Conservation (phyloP, 2,113 vertebrate genomes). For the Melanerpes aurifrons region DNA sequence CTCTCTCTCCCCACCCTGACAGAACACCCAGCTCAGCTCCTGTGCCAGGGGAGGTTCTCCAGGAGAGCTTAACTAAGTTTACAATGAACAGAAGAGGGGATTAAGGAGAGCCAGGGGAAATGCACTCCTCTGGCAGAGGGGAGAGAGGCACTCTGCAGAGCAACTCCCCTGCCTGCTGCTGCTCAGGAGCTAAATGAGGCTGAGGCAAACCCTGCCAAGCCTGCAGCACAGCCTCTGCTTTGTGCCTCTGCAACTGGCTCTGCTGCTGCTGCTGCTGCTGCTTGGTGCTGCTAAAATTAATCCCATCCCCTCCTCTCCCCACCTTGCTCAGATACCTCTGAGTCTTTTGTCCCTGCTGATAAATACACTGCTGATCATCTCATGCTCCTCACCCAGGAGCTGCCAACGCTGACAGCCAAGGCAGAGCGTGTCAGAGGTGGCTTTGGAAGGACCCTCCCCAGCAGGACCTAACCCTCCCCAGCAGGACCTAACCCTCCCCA, state of each 20-base stretch:
- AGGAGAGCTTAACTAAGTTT: conserved; percentile 59
- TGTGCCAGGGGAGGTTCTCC: not conserved
- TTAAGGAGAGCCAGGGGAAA: conserved; percentile 44
- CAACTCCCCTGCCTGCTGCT: conserved; percentile 65
- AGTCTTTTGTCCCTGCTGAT: conserved; percentile 30
- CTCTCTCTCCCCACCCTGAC: not conserved
- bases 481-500: not conserved
- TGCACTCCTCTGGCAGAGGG: not conserved
- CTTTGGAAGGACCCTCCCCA: not conserved
- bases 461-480: not conserved
- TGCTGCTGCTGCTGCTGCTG: not conserved
- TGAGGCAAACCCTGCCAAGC: conserved; percentile 42
- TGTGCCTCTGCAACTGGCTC: conserved; percentile 44
- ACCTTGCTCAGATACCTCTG: not conserved
- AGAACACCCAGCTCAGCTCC: not conserved
- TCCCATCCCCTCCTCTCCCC: not conserved
- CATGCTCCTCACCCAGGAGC: not conserved
- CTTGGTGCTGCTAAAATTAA: conserved; percentile 45
- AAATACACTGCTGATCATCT: not conserved
- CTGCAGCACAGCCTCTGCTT: conserved; percentile 34
- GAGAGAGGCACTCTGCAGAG: conserved; percentile 42
- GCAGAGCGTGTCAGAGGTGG: not conserved
- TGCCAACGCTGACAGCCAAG: not conserved
- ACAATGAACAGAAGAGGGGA: conserved; percentile 51
- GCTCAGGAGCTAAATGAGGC: conserved; percentile 49